phyloP scores from a whole-genome alignment of 2,113 vertebrate genomes.

The Herpetotheres cachinnans region DNA sequence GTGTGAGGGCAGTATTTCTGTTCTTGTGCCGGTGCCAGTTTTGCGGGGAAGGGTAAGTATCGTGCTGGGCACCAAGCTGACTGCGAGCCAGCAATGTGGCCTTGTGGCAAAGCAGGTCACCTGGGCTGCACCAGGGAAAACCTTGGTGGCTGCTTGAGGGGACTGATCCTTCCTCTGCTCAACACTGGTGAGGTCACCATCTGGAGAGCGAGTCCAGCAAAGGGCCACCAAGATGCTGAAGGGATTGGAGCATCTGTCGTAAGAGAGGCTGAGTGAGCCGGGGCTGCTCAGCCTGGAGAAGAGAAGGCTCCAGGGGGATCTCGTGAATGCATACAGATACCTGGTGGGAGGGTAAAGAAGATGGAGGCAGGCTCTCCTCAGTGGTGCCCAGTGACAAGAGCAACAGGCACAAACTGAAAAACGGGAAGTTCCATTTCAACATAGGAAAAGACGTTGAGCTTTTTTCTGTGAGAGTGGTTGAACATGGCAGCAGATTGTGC shows the following conservation, averaged over 20 bases:
- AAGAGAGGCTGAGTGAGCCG: neutral
- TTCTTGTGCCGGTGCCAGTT: too few relatives aligned
- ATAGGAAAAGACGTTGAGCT: too few relatives aligned
- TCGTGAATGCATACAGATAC: too few relatives aligned
- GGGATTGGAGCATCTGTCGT: neutral
- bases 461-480: neutral
- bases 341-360: too few relatives aligned
- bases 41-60: accelerated
- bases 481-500: neutral
- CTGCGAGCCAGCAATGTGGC: accelerated
- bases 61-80: neutral
- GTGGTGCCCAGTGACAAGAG: too few relatives aligned
- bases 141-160: neutral
- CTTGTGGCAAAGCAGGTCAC: neutral
- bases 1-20: neutral
- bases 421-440: too few relatives aligned
- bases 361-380: too few relatives aligned
- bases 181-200: too few relatives aligned
- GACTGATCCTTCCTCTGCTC: neutral
- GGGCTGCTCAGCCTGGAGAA: neutral
- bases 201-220: neutral
- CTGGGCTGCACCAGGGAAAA: neutral
- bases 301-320: neutral
- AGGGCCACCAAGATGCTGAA: neutral
- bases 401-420: too few relatives aligned